These are phyloP conservation scores for Callinectes sapidus DNA, from an alignment of 2,888 invertebrate species.

Conservation along the genomic window DNA sequence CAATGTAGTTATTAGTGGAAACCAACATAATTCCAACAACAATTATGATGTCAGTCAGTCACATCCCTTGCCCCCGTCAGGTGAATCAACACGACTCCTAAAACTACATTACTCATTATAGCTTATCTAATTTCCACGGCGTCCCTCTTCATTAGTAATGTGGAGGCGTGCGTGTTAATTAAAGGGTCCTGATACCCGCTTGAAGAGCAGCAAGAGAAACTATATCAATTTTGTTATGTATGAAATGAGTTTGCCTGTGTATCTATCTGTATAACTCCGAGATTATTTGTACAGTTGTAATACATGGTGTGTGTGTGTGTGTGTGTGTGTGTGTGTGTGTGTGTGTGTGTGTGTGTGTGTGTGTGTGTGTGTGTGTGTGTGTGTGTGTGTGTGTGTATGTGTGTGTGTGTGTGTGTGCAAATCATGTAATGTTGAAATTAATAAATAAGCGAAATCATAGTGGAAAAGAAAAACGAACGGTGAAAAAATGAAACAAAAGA, in stretches of 20 bases:
- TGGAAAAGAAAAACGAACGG: not conserved
- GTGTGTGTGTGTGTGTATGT: no score
- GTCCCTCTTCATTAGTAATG: not conserved
- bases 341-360: constrained; percentile 1
- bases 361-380: not conserved
- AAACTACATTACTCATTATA: not conserved
- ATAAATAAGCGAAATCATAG: not conserved
- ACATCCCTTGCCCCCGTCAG: not conserved
- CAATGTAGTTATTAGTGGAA: not conserved
- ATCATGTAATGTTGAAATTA: not conserved
- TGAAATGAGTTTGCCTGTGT: not conserved
- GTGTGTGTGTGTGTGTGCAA: not conserved
- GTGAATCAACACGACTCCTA: not conserved
- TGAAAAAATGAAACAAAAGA: not conserved
- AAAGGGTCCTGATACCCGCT: not conserved
- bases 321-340: not conserved
- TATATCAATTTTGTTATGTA: not conserved
- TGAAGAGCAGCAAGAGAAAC: not conserved
- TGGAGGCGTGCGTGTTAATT: not conserved
- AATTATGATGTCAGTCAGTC: not conserved
- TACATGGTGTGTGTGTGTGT: not conserved
- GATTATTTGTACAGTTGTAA: not conserved
- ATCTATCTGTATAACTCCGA: not conserved
- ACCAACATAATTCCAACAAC: not conserved
- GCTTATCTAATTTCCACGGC: not conserved